Evolutionary conservation across 1,140 invertebrate genomes (phyloP).

Genomic region (Drosophila paulistorum): DNA sequence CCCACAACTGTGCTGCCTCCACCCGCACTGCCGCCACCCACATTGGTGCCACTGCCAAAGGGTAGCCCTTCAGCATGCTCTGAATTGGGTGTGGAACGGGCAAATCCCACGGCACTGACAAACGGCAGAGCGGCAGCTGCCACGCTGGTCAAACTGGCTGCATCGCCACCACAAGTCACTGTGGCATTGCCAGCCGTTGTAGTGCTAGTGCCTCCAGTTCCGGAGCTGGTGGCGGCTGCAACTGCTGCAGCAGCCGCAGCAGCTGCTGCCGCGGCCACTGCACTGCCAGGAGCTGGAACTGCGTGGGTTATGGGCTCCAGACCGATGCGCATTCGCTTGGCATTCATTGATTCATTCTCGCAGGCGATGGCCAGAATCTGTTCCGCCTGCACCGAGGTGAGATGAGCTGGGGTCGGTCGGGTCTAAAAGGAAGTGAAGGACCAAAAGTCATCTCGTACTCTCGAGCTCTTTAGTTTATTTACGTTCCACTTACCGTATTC

Average conservation of each 20-base stretch:
- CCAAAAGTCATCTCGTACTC: no score
- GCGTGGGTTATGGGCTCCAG: slow-evolving; percentile 96
- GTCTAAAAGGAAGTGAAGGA: slow-evolving; percentile 46
- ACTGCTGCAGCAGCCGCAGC: slow-evolving; percentile 70
- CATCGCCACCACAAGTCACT: slow-evolving; percentile 66
- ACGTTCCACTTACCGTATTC: slow-evolving; percentile 64
- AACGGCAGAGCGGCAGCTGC: slow-evolving; percentile 73
- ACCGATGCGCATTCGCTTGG: slow-evolving; percentile 97
- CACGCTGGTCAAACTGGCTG: slow-evolving; percentile 65
- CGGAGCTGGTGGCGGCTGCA: slow-evolving; percentile 51
- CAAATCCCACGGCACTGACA: slow-evolving; percentile 72
- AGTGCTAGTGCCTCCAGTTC: slow-evolving; percentile 49
- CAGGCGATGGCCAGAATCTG: slow-evolving; percentile 97
- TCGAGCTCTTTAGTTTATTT: no score
- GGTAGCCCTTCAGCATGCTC: slow-evolving; percentile 70
- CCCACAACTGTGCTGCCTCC: slow-evolving; percentile 53
- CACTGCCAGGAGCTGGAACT: slow-evolving; percentile 87
- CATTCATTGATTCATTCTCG: slow-evolving; percentile 98
- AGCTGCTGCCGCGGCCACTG: slow-evolving; percentile 84
- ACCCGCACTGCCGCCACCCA: slow-evolving; percentile 57
- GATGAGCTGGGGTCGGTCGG: slow-evolving; percentile 96
- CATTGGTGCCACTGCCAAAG: slow-evolving; percentile 52
- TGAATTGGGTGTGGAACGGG: slow-evolving; percentile 79
- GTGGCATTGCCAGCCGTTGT: slow-evolving; percentile 61
- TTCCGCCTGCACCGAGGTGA: slow-evolving; percentile 97